A percentile compares a stretch with the other conserved stretches of the same genome.
Conservation (phyloP, 2,888 invertebrate species). For the Nesidiocoris tenuis region DNA sequence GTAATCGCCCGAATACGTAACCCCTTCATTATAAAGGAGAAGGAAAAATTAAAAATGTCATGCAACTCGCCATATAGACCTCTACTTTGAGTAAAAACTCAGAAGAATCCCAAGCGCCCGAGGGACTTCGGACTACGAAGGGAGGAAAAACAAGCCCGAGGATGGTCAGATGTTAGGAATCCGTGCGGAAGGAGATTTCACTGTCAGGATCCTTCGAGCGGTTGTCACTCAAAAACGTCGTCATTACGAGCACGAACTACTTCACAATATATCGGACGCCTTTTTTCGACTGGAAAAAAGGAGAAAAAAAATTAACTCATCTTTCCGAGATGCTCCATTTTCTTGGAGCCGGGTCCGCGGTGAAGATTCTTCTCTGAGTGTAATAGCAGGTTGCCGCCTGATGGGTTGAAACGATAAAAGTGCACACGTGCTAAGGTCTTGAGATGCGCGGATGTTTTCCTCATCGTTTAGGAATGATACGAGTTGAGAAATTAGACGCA, state of each 20-base stretch:
- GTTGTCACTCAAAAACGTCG: slow-evolving; percentile 36
- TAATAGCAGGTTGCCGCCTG: not conserved
- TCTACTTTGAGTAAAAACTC: not conserved
- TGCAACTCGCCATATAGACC: slow-evolving; percentile 37
- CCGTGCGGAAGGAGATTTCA: not conserved
- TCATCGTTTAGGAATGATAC: too few relatives aligned
- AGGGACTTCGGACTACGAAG: not conserved
- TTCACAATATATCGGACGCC: slow-evolving; percentile 23
- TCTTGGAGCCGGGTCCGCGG: not conserved
- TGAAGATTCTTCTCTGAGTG: not conserved
- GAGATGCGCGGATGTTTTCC: too few relatives aligned
- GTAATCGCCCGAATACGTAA: slow-evolving; percentile 23
- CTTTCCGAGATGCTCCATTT: not conserved
- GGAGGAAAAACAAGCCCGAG: not conserved
- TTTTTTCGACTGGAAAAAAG: not conserved
- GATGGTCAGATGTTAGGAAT: not conserved
- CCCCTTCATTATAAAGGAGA: slow-evolving; percentile 23
- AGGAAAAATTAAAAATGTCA: slow-evolving; percentile 37
- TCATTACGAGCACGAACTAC: slow-evolving; percentile 44
- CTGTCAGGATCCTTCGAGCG: slow-evolving; percentile 32
- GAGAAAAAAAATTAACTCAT: not conserved
- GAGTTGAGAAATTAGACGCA: too few relatives aligned
- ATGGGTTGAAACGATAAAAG: not conserved
- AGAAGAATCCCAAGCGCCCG: not conserved
- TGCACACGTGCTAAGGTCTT: not conserved